phyloP scores from a whole-genome alignment of 2,797 vertebrate species.

The Tadarida brasiliensis region DNA sequence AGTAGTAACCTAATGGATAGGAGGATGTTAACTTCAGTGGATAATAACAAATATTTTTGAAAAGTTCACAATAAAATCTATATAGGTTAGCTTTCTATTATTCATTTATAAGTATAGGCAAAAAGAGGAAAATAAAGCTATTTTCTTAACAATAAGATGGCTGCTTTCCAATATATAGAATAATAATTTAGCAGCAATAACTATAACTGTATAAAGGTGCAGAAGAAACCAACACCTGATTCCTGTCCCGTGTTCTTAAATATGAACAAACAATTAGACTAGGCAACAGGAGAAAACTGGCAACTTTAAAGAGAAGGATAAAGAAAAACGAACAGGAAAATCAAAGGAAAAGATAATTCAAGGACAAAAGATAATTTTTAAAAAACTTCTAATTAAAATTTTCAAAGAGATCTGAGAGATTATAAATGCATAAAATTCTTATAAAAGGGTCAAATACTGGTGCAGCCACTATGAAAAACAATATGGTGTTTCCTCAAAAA shows the following conservation, averaged over 20 bases:
- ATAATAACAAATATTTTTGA: constrained; percentile 70
- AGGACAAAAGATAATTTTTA: neutral
- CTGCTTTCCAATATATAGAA: neutral
- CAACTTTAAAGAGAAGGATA: neutral
- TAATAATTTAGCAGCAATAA: constrained; percentile 42
- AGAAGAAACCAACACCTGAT: neutral
- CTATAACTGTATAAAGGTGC: neutral
- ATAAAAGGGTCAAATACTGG: neutral
- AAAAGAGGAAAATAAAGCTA: constrained; percentile 58
- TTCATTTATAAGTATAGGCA: constrained; percentile 7
- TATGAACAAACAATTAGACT: neutral
- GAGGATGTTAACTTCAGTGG: constrained; percentile 67
- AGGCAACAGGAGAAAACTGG: constrained; percentile 1
- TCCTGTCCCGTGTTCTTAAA: neutral
- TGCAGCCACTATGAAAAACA: no score
- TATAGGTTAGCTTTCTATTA: constrained; percentile 4
- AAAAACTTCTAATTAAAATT: constrained; percentile 18
- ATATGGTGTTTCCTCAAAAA: no score
- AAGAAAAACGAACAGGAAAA: neutral
- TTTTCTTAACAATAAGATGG: constrained; percentile 46
- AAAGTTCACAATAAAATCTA: constrained; percentile 69
- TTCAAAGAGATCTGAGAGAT: neutral
- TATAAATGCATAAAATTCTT: constrained; percentile 34
- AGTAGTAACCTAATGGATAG: constrained; percentile 70
- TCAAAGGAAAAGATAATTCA: neutral